A percentile compares a stretch with the other conserved stretches of the same genome.
phyloP scores from a whole-genome alignment of 2,113 vertebrate species.

The Forbesichthys agassizii region DNA sequence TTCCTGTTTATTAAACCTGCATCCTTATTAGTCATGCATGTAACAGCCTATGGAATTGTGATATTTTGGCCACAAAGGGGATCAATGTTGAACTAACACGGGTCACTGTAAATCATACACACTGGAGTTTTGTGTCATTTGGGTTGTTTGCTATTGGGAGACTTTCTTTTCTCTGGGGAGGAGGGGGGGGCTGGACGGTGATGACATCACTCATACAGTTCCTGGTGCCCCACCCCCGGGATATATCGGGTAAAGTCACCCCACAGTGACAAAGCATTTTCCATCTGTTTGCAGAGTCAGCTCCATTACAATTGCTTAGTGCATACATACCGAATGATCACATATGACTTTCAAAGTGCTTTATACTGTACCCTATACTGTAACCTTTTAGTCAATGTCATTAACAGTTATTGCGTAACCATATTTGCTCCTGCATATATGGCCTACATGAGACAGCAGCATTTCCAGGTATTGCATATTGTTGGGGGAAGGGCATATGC shows the following conservation, averaged over 20 bases:
- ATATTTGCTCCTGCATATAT: neutral
- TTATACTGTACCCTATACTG: too few species aligned
- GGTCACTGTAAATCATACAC: neutral
- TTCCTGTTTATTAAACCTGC: too few species aligned
- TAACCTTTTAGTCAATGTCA: too few species aligned
- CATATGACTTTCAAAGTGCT: too few species aligned
- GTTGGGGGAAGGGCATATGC: neutral
- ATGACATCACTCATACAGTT: conserved; percentile 53
- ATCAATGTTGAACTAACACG: conserved; percentile 8
- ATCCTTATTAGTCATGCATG: too few species aligned
- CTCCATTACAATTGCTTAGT: conserved; percentile 5
- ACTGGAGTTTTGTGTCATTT: too few species aligned
- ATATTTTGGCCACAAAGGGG: neutral
- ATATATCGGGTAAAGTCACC: conserved; percentile 52
- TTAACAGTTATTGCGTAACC: too few species aligned
- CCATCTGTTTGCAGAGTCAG: conserved; percentile 21
- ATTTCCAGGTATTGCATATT: neutral
- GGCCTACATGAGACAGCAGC: neutral
- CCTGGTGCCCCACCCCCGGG: conserved; percentile 27
- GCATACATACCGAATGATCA: neutral
- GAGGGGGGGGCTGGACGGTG: neutral
- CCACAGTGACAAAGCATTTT: conserved; percentile 58
- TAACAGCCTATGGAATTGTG: too few species aligned
- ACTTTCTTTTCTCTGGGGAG: too few species aligned
- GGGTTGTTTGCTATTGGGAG: too few species aligned